Evolutionary conservation across 30 jellyfish, hydroid and myxozoan genomes (phyloP).

Genomic region (Hydra vulgaris): DNA sequence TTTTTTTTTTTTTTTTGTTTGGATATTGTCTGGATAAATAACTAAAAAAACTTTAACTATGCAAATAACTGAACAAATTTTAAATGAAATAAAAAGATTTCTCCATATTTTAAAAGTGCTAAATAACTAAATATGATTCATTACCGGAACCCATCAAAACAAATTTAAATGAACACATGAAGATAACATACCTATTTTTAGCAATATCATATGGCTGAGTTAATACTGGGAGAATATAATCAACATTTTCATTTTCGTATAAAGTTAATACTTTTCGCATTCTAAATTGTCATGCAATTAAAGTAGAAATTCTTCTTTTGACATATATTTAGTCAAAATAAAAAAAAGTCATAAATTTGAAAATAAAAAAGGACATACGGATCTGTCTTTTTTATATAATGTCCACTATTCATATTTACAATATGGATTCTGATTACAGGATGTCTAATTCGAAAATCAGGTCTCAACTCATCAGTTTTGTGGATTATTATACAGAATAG

Average conservation of each 20-base stretch:
- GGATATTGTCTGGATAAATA: too few relatives aligned
- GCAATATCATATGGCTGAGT: constrained; percentile 86
- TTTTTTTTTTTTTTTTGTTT: too few relatives aligned
- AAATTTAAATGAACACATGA: too few relatives aligned
- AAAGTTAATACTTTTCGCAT: constrained; percentile 62
- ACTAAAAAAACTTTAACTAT: too few relatives aligned
- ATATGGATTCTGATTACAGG: constrained; percentile 74
- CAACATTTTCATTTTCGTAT: constrained; percentile 63
- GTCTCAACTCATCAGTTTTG: constrained; percentile 67
- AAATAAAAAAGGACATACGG: constrained; percentile 18
- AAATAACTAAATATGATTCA: too few relatives aligned
- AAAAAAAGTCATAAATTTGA: neutral
- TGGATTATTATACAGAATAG: constrained; percentile 63
- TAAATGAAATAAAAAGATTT: too few relatives aligned
- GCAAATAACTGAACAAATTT: too few relatives aligned
- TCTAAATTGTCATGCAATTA: constrained; percentile 13
- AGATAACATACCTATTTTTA: constrained; percentile 34
- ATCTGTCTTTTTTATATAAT: constrained; percentile 65
- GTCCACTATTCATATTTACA: constrained; percentile 67
- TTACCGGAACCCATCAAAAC: too few relatives aligned
- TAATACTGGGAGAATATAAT: constrained; percentile 69
- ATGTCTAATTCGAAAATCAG: constrained; percentile 69
- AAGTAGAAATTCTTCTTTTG: too few relatives aligned
- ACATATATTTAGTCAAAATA: neutral
- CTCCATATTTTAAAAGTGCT: too few relatives aligned